Base-by-base conservation (phyloP, 2,888 invertebrate genomes). In the Mamestra brassicae region DNA sequence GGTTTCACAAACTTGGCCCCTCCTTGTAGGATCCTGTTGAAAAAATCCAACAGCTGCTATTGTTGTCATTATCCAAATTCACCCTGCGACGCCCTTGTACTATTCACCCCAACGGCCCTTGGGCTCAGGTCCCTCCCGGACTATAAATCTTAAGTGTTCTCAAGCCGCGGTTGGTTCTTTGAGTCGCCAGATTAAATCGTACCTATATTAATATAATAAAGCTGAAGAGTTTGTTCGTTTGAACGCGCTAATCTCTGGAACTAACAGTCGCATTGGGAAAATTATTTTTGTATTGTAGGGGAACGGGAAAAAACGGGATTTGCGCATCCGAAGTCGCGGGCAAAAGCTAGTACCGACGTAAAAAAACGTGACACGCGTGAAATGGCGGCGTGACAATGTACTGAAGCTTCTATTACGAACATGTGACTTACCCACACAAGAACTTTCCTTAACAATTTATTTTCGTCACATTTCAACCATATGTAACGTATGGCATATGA, bases 1-100 rank as follows among this genome's bases (percentile, higher is more conserved):
- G 69, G 85, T 65, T 84, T 74, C 36, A 70, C 81, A 63, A 66
- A 61, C 42, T 36, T 61, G 45, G 70, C 84, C n/a, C 84, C 84
- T 73, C 76, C 76, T 76, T n/a, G 13, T 5, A 55, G 34, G 10
- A 74, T 17, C 3, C 15, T 4, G 36, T 7, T 34, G 11, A 36
- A 74, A 79, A 50, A 55, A 50, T n/a, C 17, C 13, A 8, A 42
- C 36, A 26, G 10, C 11, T 17, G 13, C 38, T 55, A 78, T 63
- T 66, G 68, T 80, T 66, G 11, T 55, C 60, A 66, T 26, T 36
- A 50, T 66, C 65, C 26, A 57, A 61, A 57, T 57, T 61, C 61
- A 66, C 61, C 52, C 52, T 4, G 45, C 57, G 13, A 55, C 55
- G 38, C 67, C 61, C 36, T 34, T 17, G 58, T 38, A 54, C n/a